Evolutionary conservation across 2,888 invertebrate genomes (phyloP), one percentile per base, ranked within the genome.

Genomic region (Polydrusus pterygomalis): DNA sequence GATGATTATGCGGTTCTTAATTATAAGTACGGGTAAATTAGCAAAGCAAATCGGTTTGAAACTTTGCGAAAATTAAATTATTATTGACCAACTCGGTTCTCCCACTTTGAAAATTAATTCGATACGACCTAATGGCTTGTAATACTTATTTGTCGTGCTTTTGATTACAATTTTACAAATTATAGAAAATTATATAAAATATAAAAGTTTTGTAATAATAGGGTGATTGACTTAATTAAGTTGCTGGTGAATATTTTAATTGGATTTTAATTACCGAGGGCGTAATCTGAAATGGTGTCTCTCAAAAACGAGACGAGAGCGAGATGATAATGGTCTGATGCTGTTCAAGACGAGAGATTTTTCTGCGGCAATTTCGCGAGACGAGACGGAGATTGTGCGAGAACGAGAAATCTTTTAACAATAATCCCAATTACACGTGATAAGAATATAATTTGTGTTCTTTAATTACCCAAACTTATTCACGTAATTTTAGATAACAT

Each of bases 1-100:
- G 75, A 75, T 75, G 75, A 75, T 75, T 75, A 75, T 64, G 75
- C 70, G 65, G 70, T 75, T 63, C 64, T 70, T 64, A 65, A 65
- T 75, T 65, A 75, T 75, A 54, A 67, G 43, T 58, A 54, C 64
- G 63, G 70, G 65, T 65, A 70, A 70, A 75, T 75, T 75, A 70
- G 75, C 70, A 75, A 75, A 65, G 64, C 75, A 70, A 75, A 75
- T 75, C 75, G 70, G 40, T 51, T 64, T 64, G 54, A 54, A 45
- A 74, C 60, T 75, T 70, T 70, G 63, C 75, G 64, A 75, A 70
- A 58, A 49, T 54, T 67, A 67, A 67, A 63, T 73, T 49, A 60
- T 58, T 38, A 60, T 73, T 73, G 25, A 40, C 60, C 67, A 73
- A 73, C 38, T 49, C 25, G 40, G 40, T 17, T 64, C 60, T 73